phyloP scores from a whole-genome alignment of 2,113 vertebrate species.

The Periophthalmodon schlosseri region DNA sequence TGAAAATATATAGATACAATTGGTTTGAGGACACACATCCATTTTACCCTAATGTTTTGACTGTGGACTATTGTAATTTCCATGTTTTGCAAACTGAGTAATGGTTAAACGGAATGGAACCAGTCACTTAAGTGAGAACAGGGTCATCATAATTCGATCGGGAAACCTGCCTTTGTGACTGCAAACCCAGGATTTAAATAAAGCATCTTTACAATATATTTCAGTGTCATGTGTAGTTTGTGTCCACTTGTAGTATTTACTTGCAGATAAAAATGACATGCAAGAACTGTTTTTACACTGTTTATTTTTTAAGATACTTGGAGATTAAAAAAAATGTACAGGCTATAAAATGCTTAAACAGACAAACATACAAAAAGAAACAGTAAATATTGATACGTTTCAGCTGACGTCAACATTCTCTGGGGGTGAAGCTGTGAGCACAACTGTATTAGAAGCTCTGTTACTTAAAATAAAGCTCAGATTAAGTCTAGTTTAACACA shows the following conservation, averaged over 20 bases:
- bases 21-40: slow-evolving; percentile 55
- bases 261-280: not conserved
- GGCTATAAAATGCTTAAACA: not conserved
- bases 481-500: too few relatives aligned
- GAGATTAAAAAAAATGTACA: not conserved
- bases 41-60: slow-evolving; percentile 37
- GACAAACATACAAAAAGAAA: not conserved
- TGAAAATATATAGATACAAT: slow-evolving; percentile 48
- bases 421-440: too few relatives aligned
- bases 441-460: too few relatives aligned
- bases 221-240: not conserved
- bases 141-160: not conserved
- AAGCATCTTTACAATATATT: not conserved
- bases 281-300: not conserved
- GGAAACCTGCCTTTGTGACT: not conserved
- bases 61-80: slow-evolving; percentile 13
- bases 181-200: not conserved
- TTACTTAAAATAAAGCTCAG: too few relatives aligned
- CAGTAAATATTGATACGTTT: not conserved
- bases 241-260: not conserved
- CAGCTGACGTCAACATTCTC: too few relatives aligned
- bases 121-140: not conserved
- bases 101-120: not conserved
- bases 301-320: not conserved
- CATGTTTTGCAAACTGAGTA: not conserved